These are phyloP conservation scores for Axea sp. DNA, from an alignment of 2,888 invertebrate species.

Conservation along the genomic window DNA sequence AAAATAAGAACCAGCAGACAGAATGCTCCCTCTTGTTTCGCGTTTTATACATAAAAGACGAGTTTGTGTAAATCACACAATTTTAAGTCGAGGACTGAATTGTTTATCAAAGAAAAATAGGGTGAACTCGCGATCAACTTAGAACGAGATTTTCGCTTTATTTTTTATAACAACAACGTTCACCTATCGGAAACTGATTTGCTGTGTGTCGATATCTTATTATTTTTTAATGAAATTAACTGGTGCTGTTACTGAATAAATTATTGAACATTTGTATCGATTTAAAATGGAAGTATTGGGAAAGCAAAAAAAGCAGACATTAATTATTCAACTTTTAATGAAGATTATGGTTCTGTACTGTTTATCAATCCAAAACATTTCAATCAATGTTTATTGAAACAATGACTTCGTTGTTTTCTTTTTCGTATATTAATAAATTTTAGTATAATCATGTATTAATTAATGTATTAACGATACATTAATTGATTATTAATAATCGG, in stretches of 20 bases:
- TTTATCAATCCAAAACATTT: no score
- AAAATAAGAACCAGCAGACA: conserved; percentile 42
- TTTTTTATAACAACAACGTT: conserved; percentile 49
- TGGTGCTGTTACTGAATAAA: neutral
- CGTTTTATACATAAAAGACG: conserved; percentile 50
- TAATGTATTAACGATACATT: no score
- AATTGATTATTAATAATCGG: no score
- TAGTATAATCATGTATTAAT: no score
- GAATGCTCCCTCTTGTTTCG: conserved; percentile 19
- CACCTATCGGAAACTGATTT: conserved; percentile 22
- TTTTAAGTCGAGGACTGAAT: conserved; percentile 54
- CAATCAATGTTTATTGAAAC: no score
- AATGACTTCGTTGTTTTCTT: no score
- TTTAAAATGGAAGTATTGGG: no score
- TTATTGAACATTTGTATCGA: no score
- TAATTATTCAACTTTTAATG: no score
- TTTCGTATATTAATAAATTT: no score
- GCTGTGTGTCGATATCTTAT: conserved; percentile 30
- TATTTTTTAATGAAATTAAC: conserved; percentile 35
- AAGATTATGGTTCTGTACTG: no score
- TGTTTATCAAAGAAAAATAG: conserved; percentile 60
- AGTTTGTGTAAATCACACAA: conserved; percentile 52
- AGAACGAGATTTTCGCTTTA: conserved; percentile 29
- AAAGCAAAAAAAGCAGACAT: neutral
- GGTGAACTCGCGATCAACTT: conserved; percentile 35